These are phyloP conservation scores for Neopipo cinnamomea DNA, from an alignment of 2,113 vertebrate species.

Conservation along the genomic window DNA sequence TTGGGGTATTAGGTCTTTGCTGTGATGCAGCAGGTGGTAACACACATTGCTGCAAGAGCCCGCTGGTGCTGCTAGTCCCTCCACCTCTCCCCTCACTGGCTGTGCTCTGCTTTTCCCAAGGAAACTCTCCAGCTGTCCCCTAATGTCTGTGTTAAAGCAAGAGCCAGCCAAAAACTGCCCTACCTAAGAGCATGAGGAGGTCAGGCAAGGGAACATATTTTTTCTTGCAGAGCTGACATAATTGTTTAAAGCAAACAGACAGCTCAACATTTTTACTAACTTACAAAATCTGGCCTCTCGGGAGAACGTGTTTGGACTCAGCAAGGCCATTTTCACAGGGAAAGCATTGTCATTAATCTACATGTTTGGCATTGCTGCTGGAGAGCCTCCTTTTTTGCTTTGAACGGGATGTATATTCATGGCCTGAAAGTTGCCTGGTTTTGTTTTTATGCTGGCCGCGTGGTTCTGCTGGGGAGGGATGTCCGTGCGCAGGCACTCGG, in stretches of 20 bases:
- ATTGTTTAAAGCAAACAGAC: slow-evolving; percentile 52
- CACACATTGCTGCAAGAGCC: neutral
- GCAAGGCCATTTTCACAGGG: slow-evolving; percentile 33
- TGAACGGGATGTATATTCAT: slow-evolving; percentile 25
- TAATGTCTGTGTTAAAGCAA: neutral
- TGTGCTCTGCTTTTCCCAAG: neutral
- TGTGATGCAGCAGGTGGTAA: neutral
- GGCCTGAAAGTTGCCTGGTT: slow-evolving; percentile 13
- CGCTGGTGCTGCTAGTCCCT: accelerated
- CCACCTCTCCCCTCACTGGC: neutral
- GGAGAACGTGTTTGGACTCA: slow-evolving; percentile 43
- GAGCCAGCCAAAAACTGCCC: neutral
- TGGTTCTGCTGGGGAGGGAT: neutral
- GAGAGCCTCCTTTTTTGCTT: slow-evolving; percentile 19
- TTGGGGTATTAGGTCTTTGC: neutral
- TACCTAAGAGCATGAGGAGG: neutral
- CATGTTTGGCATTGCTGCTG: slow-evolving; percentile 24
- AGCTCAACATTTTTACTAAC: slow-evolving; percentile 57
- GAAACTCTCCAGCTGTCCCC: slow-evolving; percentile 9
- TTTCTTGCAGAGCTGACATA: slow-evolving; percentile 42
- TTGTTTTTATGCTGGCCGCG: neutral
- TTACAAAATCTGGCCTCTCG: slow-evolving; percentile 35
- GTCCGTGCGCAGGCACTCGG: neutral
- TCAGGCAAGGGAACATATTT: slow-evolving; percentile 20
- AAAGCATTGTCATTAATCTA: slow-evolving; percentile 29